Base-by-base conservation (phyloP, 1,140 invertebrate genomes). In the Trialeurodes vaporariorum region DNA sequence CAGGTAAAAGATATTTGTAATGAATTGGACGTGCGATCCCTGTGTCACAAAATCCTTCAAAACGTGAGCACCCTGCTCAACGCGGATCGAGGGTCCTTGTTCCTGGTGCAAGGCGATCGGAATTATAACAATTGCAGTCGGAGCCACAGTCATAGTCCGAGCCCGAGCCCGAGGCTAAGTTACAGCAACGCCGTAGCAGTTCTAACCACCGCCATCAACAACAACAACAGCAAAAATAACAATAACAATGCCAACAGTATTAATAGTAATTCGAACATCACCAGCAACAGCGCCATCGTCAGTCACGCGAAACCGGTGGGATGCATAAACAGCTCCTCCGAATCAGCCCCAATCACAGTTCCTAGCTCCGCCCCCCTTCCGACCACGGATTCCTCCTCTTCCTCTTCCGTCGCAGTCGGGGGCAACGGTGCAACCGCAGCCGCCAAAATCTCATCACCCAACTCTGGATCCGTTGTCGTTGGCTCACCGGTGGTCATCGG, bases 11-110 rank as follows among this genome's bases (percentile, higher is more conserved):
- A 96, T 77, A 96, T 97, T 73, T 97, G 93, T 80, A 95, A 96
- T 78, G 94, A 97, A 77, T 79, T 98, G 73, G 95, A 98, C 74
- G 88, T 97, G 23, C 85, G 91, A 67, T 93, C 92, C 21, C 78
- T 97, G 70, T 96, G 94, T 76, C 93, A 96, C 81, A 98, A 98
- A 80, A 98, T 97, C 74, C 82, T 98, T 25, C 94, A 96, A 79
- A 97, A 97, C 76, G 93, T 97, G 23, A 92, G 91, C 72, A 92
- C 94, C 64, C 80, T 98, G 61, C 80, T 96, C 64, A 90, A 94
- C 74, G 94, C 95, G 0, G 95, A 97, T 79, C 81, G 94, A 25
- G 94, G 93, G 59, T 97, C 94, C 0, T 78, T 98, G 72, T 97
- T 97, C 79, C 83, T 97, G 59, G 94, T 97, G 1, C 90, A 95